Evolutionary conservation across 2,888 invertebrate genomes (phyloP).

Genomic region (Agrotis puta): DNA sequence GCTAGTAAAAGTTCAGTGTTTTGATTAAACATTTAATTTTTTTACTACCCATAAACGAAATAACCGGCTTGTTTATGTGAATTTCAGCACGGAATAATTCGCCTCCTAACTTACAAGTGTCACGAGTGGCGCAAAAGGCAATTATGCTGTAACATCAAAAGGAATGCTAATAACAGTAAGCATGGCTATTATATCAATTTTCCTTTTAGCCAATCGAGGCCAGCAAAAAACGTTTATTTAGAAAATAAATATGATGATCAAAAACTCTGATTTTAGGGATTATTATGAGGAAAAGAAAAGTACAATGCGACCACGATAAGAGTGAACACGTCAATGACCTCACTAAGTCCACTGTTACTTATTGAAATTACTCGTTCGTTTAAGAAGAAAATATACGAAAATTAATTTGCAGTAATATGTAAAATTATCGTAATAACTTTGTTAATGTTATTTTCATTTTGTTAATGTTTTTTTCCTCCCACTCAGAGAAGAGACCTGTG

Average conservation of each 20-base stretch:
- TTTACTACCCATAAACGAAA: slow-evolving; percentile 16
- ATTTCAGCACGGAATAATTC: slow-evolving; percentile 2
- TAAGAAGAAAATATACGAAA: too few relatives aligned
- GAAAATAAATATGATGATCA: slow-evolving; percentile 33
- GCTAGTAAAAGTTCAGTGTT: slow-evolving; percentile 18
- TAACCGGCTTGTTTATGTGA: neutral
- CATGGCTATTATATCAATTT: slow-evolving; percentile 10
- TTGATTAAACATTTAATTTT: neutral
- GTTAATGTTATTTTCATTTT: too few relatives aligned
- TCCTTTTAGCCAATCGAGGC: slow-evolving; percentile 19
- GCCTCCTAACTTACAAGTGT: neutral
- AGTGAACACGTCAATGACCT: too few relatives aligned
- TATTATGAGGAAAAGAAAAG: slow-evolving; percentile 22
- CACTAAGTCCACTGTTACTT: too few relatives aligned
- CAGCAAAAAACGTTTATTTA: slow-evolving; percentile 9
- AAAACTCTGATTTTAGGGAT: slow-evolving; percentile 5
- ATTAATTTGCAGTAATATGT: too few relatives aligned
- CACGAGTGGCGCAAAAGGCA: slow-evolving; percentile 6
- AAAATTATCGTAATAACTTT: too few relatives aligned
- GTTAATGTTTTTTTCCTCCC: too few relatives aligned
- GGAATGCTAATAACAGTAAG: slow-evolving; percentile 21
- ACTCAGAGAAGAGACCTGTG: too few relatives aligned
- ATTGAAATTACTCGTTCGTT: too few relatives aligned
- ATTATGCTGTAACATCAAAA: slow-evolving; percentile 20
- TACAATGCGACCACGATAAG: neutral